Conservation (phyloP, 2,888 invertebrate genomes). For the Drosophila dives region DNA sequence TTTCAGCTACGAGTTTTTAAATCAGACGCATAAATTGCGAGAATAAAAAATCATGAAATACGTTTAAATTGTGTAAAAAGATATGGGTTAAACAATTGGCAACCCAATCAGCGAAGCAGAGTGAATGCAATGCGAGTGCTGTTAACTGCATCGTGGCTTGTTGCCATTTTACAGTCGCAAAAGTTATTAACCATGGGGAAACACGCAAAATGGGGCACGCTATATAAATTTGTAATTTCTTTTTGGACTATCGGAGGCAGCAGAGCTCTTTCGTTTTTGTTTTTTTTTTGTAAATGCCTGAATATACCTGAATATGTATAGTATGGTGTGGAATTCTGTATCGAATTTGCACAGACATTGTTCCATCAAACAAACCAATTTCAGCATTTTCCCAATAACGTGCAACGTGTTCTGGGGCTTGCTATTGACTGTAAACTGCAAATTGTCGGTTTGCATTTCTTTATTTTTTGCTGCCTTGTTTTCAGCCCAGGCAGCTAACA, state of each 20-base stretch:
- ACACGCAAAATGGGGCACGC: constrained; percentile 34
- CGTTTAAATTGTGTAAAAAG: neutral
- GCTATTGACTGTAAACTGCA: constrained; percentile 75
- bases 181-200: constrained; percentile 48
- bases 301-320: neutral
- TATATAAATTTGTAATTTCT: constrained; percentile 42
- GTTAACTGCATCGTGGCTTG: constrained; percentile 38
- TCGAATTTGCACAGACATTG: constrained; percentile 68
- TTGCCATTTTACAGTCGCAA: constrained; percentile 38
- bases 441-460: constrained; percentile 70
- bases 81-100: constrained; percentile 10
- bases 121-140: constrained; percentile 20
- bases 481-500: constrained; percentile 51
- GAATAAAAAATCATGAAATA: too few relatives aligned
- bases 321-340: constrained; percentile 12
- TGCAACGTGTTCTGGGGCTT: constrained; percentile 35
- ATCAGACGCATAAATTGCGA: too few relatives aligned
- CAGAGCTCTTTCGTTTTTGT: constrained; percentile 18
- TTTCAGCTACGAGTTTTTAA: neutral
- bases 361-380: constrained; percentile 78
- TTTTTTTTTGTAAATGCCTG: constrained; percentile 3
- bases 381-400: constrained; percentile 72
- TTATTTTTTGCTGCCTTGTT: constrained; percentile 19
- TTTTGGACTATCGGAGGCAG: constrained; percentile 25
- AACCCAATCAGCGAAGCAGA: neutral